Evolutionary conservation across 1,140 invertebrate species (phyloP), one percentile per base, ranked within the genome.

Genomic region (Lordiphosa stackelbergi): DNA sequence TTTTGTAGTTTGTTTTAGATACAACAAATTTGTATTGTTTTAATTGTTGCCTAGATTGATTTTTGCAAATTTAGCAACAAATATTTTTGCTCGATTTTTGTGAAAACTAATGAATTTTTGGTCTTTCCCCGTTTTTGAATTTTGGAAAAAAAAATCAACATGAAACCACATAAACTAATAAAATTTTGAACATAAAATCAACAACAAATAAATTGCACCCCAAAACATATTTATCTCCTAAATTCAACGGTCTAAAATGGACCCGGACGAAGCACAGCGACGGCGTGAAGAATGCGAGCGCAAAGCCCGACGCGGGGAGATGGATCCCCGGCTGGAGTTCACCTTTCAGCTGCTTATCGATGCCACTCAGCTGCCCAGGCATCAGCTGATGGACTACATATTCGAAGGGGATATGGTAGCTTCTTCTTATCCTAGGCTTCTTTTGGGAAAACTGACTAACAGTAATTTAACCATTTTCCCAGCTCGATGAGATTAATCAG

Each of bases 231-330:
- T 24, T 45, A 36, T 19, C 16, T 2, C 4, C 5, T n/a, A 43
- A 59, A 34, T 34, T 35, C 41, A 34, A 16, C 13, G 16, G 7
- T 40, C 10, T 19, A 66, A 69, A 57, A 78, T 85, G 71, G 85
- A 86, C 65, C 73, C 81, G 54, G 86, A 85, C 58, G 86, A 88
- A 86, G 72, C 78, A 45, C 87, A 95, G 94, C 93, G 94, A 89
- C 89, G 94, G 38, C 90, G 94, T 35, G 95, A 96, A 92, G 95
- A 96, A 94, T 95, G 94, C 91, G 95, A 96, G 88, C 90, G 94
- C 46, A 95, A 95, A 83, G 94, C 95, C 0, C 90, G 95, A 13
- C 90, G 95, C 40, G 95, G 95, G 86, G 95, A 96, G 86, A 95
- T 96, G 93, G 95, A 96, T 87, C 94, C 94, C 63, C 90, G 95